Conservation (phyloP, 2,113 vertebrate species). For the Gadus chalcogrammus region DNA sequence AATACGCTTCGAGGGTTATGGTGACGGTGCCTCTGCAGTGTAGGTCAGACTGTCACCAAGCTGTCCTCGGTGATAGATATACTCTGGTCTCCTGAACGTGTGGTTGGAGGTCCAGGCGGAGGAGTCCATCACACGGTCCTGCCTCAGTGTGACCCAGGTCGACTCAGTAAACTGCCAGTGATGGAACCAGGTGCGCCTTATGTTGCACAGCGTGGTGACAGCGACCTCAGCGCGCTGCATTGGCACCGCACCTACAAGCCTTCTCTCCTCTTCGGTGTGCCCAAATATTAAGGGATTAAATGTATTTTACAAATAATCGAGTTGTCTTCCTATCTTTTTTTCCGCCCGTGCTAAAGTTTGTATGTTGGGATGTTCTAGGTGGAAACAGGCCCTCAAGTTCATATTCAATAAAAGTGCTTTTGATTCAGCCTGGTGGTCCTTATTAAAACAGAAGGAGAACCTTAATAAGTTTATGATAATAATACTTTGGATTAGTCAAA, state of each 20-base stretch:
- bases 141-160: no score
- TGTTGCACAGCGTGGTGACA: constrained; percentile 4
- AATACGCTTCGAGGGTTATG: constrained; percentile 56
- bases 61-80: no score
- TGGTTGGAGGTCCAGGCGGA: not conserved
- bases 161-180: no score
- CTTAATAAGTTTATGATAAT: no score
- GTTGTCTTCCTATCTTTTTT: constrained; percentile 18
- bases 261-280: constrained; percentile 62
- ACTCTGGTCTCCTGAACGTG: not conserved
- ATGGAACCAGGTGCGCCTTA: not conserved
- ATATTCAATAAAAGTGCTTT: no score
- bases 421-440: no score
- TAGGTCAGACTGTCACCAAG: not conserved
- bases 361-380: no score
- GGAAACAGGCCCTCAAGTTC: no score
- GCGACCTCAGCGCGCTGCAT: constrained; percentile 7
- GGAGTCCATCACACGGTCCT: no score
- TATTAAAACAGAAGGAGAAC: no score
- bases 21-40: constrained; percentile 33
- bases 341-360: not conserved
- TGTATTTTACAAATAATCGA: constrained; percentile 77
- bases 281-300: constrained; percentile 78
- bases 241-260: constrained; percentile 41
- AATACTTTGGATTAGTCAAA: no score